Evolutionary conservation across 2,888 invertebrate species (phyloP), one percentile per base, ranked within the genome.

Genomic region (Nemoura dubitans): DNA sequence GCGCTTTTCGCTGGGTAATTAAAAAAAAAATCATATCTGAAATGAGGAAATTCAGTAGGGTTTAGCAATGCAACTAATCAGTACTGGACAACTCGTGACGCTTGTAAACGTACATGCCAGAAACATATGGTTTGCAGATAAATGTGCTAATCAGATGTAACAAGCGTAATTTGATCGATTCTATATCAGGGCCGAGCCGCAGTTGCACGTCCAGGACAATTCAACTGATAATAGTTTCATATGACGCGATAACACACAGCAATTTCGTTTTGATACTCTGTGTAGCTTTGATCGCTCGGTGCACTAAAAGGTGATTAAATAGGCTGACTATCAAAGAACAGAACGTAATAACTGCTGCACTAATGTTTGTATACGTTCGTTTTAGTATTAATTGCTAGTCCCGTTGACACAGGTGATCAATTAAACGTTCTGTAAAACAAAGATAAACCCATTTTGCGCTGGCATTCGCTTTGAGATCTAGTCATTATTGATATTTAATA

Each of bases 221-320:
- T 21, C 59, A 59, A 59, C 59, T 59, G 59, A 59, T 59, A 59
- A 59, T 59, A 59, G 1, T 59, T 59, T 59, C 59, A 59, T 59
- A 59, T 59, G 59, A 59, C 2, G 59, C 59, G 59, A 59, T 59
- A 59, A 59, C 59, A 21, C 16, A 3, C 10, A 59, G 16, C 21
- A 59, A 59, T 59, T 7, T 59, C 59, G 59, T 59, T 59, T 59
- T 59, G 6, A 59, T 59, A 21, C 59, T 59, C 14, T 36, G 5
- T n/a, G n/a, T 36, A 36, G 10, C 10, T 59, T 21, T 59, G 16
- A 59, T 59, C 59, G 59, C 59, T 59, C 2, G 59, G 6, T 59
- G 59, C 81, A 81, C 81, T 81, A 81, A 84, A 84, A 84, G 76
- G 84, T 84, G 76, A 84, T 84, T 84, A 84, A 84, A 84, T 76